These are phyloP conservation scores for Clamator glandarius DNA, from an alignment of 2,797 vertebrate species.

Conservation along the genomic window DNA sequence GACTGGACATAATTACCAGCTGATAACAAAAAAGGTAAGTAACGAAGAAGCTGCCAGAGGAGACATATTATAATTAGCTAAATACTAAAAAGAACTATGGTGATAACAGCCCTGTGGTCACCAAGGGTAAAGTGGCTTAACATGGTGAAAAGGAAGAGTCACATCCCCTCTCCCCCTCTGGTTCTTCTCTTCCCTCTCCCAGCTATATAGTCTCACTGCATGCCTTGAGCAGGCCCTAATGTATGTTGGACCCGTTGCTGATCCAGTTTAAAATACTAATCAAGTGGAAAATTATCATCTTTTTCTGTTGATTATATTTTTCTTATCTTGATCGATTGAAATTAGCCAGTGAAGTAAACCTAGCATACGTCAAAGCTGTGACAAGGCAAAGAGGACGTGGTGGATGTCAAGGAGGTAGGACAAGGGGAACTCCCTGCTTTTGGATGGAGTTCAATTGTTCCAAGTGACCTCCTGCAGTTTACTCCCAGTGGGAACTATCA, in stretches of 20 bases:
- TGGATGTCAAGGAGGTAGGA: neutral
- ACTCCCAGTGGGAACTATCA: neutral
- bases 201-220: neutral
- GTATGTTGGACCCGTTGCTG: neutral
- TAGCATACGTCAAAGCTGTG: neutral
- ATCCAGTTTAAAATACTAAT: neutral
- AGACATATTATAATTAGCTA: neutral
- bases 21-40: neutral
- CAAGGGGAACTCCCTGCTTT: neutral
- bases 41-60: neutral
- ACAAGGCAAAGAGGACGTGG: neutral
- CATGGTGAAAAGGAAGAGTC: neutral
- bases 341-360: neutral
- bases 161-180: neutral
- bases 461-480: neutral
- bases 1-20: neutral
- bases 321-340: neutral
- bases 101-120: neutral
- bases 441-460: neutral
- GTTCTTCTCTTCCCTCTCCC: neutral
- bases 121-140: neutral
- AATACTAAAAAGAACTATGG: neutral
- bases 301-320: neutral
- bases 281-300: neutral
- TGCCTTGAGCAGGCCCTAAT: neutral